Percentiles rank a stretch among this genome's conserved stretches.
These are phyloP conservation scores for Oxycera nigricornis DNA, from an alignment of 2,888 invertebrate genomes.

Conservation along the genomic window DNA sequence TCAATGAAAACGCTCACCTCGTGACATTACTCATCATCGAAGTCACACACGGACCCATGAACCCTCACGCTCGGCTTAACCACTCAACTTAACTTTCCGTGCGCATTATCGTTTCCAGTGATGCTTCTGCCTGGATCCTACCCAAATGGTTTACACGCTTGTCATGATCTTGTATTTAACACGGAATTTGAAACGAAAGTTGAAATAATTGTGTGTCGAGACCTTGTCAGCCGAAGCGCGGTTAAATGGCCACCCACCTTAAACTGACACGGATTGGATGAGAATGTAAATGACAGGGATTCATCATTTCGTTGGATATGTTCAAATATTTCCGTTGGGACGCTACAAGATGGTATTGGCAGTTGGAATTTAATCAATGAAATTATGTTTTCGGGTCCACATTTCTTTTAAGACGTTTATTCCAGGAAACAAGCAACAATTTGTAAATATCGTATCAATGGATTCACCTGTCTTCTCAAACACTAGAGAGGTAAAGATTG, in stretches of 20 bases:
- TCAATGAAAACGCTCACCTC: background rate
- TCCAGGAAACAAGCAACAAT: no score
- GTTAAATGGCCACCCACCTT: constrained; percentile 39
- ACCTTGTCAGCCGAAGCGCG: constrained; percentile 41
- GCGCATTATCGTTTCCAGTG: background rate
- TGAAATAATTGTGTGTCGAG: constrained; percentile 45
- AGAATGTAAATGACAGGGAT: no score
- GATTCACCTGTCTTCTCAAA: no score
- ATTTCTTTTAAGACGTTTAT: no score
- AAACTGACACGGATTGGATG: no score
- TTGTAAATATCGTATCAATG: no score
- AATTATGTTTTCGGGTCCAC: no score
- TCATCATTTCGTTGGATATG: no score
- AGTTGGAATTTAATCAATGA: no score
- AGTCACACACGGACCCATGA: background rate
- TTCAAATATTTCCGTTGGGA: no score
- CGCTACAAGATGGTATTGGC: no score
- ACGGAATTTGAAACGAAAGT: constrained; percentile 38
- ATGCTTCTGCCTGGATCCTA: background rate
- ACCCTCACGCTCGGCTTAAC: background rate
- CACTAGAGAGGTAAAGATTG: no score
- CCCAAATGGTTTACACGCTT: background rate
- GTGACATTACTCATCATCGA: constrained; percentile 16
- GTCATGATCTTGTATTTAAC: background rate
- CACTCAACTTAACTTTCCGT: background rate